A percentile compares a stretch with the other conserved stretches of the same genome.
phyloP scores from a whole-genome alignment of 2,888 invertebrate species.

The Macrosoma leucophasiata region DNA sequence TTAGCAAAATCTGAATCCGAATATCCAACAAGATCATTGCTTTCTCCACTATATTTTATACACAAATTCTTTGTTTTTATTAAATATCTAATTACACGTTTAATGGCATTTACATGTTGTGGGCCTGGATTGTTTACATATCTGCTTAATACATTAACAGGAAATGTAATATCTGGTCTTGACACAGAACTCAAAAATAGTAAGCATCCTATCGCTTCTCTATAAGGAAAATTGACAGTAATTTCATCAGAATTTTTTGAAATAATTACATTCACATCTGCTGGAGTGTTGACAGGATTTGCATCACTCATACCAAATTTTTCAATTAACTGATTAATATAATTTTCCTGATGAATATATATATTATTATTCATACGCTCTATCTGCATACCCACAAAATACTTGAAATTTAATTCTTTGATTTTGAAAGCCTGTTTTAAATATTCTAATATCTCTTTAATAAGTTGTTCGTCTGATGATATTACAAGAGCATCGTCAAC shows the following conservation, averaged over 20 bases:
- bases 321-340: constrained; percentile 23
- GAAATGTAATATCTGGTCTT: constrained; percentile 22
- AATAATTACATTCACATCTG: constrained; percentile 19
- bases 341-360: constrained; percentile 21
- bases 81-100: constrained; percentile 27
- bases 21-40: constrained; percentile 22
- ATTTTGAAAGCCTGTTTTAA: constrained; percentile 23
- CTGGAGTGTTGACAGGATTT: constrained; percentile 17
- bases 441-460: constrained; percentile 17
- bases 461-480: constrained; percentile 13
- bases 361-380: constrained; percentile 18
- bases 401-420: constrained; percentile 18
- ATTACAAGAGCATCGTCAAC: constrained; percentile 30
- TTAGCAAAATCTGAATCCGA: constrained; percentile 31
- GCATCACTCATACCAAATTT: constrained; percentile 27
- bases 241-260: constrained; percentile 14
- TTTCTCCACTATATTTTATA: constrained; percentile 24
- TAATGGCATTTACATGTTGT: constrained; percentile 25
- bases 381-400: constrained; percentile 29
- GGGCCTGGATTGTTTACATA: too few species aligned
- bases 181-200: constrained; percentile 24
- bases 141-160: constrained; percentile 26
- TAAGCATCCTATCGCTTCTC: constrained; percentile 24
- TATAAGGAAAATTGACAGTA: constrained; percentile 19
- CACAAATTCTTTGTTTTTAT: constrained; percentile 26